A percentile compares a stretch with the other conserved stretches of the same genome.
phyloP scores from a whole-genome alignment of 2,797 vertebrate species.

The Enteromius afrohamiltoni region DNA sequence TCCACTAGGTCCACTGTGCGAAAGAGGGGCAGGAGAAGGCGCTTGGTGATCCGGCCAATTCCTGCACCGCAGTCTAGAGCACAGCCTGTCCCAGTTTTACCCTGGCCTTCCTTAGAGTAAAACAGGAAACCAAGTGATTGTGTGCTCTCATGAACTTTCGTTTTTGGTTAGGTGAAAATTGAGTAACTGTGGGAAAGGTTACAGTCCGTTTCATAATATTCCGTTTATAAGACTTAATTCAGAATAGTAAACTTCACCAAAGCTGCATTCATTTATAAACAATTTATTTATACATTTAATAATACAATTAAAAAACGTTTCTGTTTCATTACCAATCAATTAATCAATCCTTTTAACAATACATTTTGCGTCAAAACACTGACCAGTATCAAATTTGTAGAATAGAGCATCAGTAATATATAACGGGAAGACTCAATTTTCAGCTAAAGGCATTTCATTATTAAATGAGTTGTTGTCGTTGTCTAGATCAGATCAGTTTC shows the following conservation, averaged over 20 bases:
- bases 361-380: too few species aligned
- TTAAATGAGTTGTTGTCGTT: too few species aligned
- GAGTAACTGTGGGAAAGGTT: not conserved
- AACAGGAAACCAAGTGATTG: not conserved
- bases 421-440: too few species aligned
- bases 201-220: not conserved
- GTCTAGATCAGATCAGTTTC: too few species aligned
- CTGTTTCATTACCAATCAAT: not conserved
- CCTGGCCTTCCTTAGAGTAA: conserved; percentile 82
- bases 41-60: conserved; percentile 93
- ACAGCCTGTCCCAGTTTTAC: conserved; percentile 79
- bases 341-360: too few species aligned
- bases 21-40: conserved; percentile 91
- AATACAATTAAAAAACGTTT: not conserved
- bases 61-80: conserved; percentile 95
- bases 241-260: not conserved
- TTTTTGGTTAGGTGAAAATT: not conserved
- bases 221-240: not conserved
- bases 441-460: too few species aligned
- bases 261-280: not conserved
- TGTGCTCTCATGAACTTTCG: not conserved
- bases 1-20: conserved; percentile 94
- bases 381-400: too few species aligned
- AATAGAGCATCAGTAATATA: too few species aligned
- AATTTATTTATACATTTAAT: too few species aligned